Base-by-base conservation (phyloP, 2,113 vertebrate genomes). In the Nanorana parkeri region DNA sequence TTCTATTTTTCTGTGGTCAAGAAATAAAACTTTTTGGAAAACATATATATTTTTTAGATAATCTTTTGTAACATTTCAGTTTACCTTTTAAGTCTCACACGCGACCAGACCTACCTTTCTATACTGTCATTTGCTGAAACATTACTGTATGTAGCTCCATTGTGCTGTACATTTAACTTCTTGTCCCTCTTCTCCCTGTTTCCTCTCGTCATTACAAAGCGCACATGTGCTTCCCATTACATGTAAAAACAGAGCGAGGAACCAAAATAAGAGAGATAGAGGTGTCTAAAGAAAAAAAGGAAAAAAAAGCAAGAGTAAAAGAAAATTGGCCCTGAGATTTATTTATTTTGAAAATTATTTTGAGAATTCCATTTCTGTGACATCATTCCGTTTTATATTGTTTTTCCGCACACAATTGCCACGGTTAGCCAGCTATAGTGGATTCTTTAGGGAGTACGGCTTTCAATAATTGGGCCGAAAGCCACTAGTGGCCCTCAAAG, bases 181-280 rank as follows among this genome's bases (percentile, higher is more conserved):
- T 28, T 52, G 20, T 68, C 66, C 66, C 32, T 61, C 36, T 64
- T 67, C 51, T 68, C 61, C 63, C 64, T 68, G 51, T 58, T 78
- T 78, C 65, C 65, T 68, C 52, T 78, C 63, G 55, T 66, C 32
- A 26, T 29, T 80, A 24, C 15, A 60, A 69, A 41, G 21, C 54
- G 13, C 61, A 77, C 77, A 69, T 80, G 51, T 80, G 77, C 77
- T 80, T 80, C 69, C 68, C 65, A 75, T 74, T 74, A 73, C 60
- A 80, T 69, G 55, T 68, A 69, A 61, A 77, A 47, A 80, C 76
- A 64, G 36, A 72, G 16, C 28, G 8, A 65, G 71, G 24, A 66
- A 51, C 69, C 60, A 66, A 67, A 75, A 75, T 56, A 66, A 8
- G 61, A 23, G 29, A 77, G 41, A 77, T 29, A 77, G 60, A 65